A percentile compares a stretch with the other conserved stretches of the same genome.
Conservation (phyloP, 2,888 invertebrate genomes). For the Drosophila infuscata region DNA sequence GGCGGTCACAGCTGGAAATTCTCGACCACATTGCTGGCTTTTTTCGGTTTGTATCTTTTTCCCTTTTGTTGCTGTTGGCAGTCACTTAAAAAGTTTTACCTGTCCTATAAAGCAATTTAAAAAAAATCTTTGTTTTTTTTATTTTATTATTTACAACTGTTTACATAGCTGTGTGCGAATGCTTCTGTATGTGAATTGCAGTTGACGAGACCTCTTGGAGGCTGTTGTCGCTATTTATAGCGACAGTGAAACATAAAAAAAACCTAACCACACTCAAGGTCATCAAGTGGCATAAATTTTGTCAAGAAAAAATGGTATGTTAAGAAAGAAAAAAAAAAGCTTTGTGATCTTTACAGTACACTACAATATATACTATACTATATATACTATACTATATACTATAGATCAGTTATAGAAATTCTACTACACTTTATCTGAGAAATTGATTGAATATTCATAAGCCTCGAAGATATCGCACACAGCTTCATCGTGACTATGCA, state of each 20-base stretch:
- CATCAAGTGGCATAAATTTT: constrained; percentile 69
- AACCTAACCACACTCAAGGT: constrained; percentile 63
- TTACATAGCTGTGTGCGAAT: constrained; percentile 21
- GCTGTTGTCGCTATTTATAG: constrained; percentile 65
- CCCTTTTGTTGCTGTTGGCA: constrained; percentile 27
- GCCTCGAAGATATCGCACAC: background rate
- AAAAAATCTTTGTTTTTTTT: constrained; percentile 51
- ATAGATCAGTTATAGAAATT: constrained; percentile 11
- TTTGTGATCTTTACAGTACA: background rate
- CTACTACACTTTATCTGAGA: constrained; percentile 6
- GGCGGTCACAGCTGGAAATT: constrained; percentile 49
- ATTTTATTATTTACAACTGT: constrained; percentile 56
- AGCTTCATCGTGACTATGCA: constrained; percentile 16
- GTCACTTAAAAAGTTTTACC: constrained; percentile 56
- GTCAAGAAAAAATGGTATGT: constrained; percentile 42
- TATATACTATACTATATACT: background rate
- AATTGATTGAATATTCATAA: constrained; percentile 19
- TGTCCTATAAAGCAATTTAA: constrained; percentile 57
- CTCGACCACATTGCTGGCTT: constrained; percentile 29
- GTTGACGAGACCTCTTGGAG: constrained; percentile 58
- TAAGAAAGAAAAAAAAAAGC: constrained; percentile 3
- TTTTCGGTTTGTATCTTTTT: constrained; percentile 40
- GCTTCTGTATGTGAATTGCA: constrained; percentile 30
- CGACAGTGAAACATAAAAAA: constrained; percentile 42
- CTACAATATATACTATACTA: background rate